Conservation (phyloP, 1,140 invertebrate species). For the Drosophila grimshawi region DNA sequence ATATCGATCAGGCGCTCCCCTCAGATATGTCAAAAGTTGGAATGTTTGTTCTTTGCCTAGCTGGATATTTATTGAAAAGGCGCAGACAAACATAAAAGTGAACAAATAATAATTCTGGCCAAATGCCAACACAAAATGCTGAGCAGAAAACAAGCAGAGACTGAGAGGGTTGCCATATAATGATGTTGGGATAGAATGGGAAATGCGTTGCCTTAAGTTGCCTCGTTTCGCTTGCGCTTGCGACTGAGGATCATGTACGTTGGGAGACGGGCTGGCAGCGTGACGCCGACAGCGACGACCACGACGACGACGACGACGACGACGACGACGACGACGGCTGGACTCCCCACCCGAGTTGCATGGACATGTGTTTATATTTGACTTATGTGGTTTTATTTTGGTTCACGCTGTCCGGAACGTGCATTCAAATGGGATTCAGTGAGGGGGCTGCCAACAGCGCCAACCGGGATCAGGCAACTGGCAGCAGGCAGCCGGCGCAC, state of each 20-base stretch:
- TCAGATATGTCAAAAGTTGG: conserved; percentile 72
- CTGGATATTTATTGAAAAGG: conserved; percentile 81
- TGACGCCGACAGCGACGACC: conserved; percentile 17
- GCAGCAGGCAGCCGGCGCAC: conserved; percentile 1
- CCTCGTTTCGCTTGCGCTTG: background rate
- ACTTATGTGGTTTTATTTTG: conserved; percentile 71
- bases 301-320: background rate
- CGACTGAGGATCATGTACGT: background rate
- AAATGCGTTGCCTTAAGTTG: conserved; percentile 4
- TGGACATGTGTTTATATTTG: conserved; percentile 75
- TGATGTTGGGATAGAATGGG: conserved; percentile 4
- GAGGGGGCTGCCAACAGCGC: conserved; percentile 16
- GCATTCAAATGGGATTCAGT: background rate
- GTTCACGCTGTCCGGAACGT: conserved; percentile 20
- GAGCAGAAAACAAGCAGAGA: conserved; percentile 22
- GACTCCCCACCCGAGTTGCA: conserved; percentile 38
- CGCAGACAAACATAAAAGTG: conserved; percentile 82
- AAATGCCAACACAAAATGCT: conserved; percentile 70
- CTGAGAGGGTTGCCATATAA: conserved; percentile 4
- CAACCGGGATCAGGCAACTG: conserved; percentile 30
- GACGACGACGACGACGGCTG: conserved; percentile 1
- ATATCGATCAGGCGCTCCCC: conserved; percentile 53
- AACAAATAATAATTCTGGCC: conserved; percentile 81
- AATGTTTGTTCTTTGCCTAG: conserved; percentile 42
- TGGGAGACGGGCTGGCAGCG: conserved; percentile 31